Percentiles rank a stretch among this genome's conserved stretches.
phyloP scores from a whole-genome alignment of 2,888 invertebrate species.

The Pristionchus arcanus region DNA sequence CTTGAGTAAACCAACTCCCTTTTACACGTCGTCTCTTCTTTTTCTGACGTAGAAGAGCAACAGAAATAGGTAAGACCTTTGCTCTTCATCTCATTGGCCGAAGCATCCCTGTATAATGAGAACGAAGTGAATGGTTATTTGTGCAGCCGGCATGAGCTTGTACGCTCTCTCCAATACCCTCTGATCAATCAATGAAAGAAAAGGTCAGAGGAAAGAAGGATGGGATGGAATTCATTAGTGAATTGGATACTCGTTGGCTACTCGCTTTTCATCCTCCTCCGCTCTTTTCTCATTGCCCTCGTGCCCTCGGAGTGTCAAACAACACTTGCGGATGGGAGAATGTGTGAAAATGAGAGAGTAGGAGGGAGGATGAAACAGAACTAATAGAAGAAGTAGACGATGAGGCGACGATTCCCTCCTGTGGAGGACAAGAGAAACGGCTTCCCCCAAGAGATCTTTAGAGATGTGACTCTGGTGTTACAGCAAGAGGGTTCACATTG shows the following conservation, averaged over 20 bases:
- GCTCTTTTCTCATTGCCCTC: constrained; percentile 42
- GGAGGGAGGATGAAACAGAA: background rate
- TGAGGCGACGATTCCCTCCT: background rate
- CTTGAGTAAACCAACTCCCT: constrained; percentile 28
- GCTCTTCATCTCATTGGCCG: background rate
- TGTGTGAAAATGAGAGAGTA: constrained; percentile 15
- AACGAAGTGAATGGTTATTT: constrained; percentile 26
- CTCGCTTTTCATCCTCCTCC: constrained; percentile 1
- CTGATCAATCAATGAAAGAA: constrained; percentile 35
- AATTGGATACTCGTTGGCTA: constrained; percentile 35
- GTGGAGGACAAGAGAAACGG: constrained; percentile 12
- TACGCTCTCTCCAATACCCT: background rate
- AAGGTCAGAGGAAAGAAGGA: background rate
- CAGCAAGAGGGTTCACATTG: constrained; percentile 19
- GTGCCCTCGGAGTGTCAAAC: constrained; percentile 23
- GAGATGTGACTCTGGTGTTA: constrained; percentile 30
- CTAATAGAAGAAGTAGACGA: constrained; percentile 46
- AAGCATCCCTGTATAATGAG: background rate
- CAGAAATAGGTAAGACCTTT: background rate
- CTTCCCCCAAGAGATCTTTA: constrained; percentile 17
- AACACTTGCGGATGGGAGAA: constrained; percentile 14
- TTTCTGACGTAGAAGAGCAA: background rate
- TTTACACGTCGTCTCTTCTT: background rate
- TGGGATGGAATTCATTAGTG: background rate
- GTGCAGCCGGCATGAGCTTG: constrained; percentile 22